Evolutionary conservation across 2,113 vertebrate species (phyloP), one percentile per base, ranked within the genome.

Genomic region (Ctenodactylus gundi): DNA sequence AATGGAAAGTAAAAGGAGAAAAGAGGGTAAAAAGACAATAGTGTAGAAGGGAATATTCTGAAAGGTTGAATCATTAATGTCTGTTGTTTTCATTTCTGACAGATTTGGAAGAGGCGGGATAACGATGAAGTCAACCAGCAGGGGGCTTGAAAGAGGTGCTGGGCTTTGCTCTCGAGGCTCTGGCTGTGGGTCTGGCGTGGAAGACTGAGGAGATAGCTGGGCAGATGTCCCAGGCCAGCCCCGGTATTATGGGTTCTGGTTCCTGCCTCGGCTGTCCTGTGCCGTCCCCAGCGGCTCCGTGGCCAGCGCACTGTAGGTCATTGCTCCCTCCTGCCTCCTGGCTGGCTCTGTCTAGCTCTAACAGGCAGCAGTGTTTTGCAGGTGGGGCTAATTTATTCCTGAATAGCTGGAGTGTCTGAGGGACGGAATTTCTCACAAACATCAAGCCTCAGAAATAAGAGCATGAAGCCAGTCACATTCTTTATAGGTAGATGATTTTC

Each of bases 41-140:
- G n/a, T 36, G 18, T 58, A 58, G 49, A n/a, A 88, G 41, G 44
- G 2, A 76, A 15, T 57, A 76, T 83, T 87, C 58, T 84, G 76
- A 17, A 60, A 57, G 62, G 62, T n/a, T 49, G 44, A 11, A 6
- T 84, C 17, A 49, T 77, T n/a, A 51, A 14, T 49, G 11, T 34
- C 76, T 60, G 0, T 20, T 90, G 41, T 82, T 39, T 90, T 87
- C 0, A n/a, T 92, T 64, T 92, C 85, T 96, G n/a, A 2, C 96
- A 99, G 99, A 99, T 99, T 95, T 99, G 99, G 99, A 99, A 99
- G 96, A 98, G 99, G 90, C 98, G 99, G 0, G 99, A 99, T 6
- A 98, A 97, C 21, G 98, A 98, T 7, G 98, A 98, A 95, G 98
- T 98, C 29, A 99, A 98, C 96, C 99, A 99, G 88, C 99, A 98